phyloP scores from a whole-genome alignment of 2,797 vertebrate species.

The Fistularia commersonii region DNA sequence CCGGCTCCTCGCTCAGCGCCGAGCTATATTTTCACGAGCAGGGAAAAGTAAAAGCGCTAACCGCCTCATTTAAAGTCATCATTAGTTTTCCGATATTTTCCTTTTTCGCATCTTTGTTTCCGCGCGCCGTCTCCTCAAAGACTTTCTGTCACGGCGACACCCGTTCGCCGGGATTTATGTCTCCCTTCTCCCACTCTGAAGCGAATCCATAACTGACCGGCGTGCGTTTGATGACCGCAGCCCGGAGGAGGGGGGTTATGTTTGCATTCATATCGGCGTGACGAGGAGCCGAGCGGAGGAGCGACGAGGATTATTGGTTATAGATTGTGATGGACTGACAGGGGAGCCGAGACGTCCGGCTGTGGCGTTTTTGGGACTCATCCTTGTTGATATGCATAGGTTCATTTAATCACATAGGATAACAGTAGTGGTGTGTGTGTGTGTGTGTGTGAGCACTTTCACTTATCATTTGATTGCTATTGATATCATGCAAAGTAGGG shows the following conservation, averaged over 20 bases:
- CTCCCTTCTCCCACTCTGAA: constrained; percentile 14
- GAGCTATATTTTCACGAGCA: constrained; percentile 27
- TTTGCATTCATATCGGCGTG: constrained; percentile 41
- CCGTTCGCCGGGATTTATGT: constrained; percentile 9
- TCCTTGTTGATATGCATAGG: constrained; percentile 74
- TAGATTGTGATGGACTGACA: constrained; percentile 64
- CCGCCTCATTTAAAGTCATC: constrained; percentile 18
- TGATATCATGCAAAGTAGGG: constrained; percentile 42
- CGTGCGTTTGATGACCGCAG: constrained; percentile 25
- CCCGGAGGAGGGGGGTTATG: constrained; percentile 42
- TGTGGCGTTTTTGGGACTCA: constrained; percentile 61
- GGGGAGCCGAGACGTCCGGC: constrained; percentile 55
- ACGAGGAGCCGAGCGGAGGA: constrained; percentile 32
- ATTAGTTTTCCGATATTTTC: neutral
- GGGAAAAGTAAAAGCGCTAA: constrained; percentile 22
- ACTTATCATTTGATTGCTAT: constrained; percentile 35
- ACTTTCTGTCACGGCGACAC: constrained; percentile 29
- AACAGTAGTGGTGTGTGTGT: constrained; percentile 14
- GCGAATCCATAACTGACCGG: constrained; percentile 31
- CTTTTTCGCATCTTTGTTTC: constrained; percentile 26
- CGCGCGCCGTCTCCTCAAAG: constrained; percentile 7
- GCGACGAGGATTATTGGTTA: constrained; percentile 43
- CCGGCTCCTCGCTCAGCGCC: constrained; percentile 21
- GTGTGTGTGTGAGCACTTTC: neutral
- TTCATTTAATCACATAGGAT: constrained; percentile 52